phyloP scores from a whole-genome alignment of 2,797 vertebrate species.

The Pseudochirops corinnae region DNA sequence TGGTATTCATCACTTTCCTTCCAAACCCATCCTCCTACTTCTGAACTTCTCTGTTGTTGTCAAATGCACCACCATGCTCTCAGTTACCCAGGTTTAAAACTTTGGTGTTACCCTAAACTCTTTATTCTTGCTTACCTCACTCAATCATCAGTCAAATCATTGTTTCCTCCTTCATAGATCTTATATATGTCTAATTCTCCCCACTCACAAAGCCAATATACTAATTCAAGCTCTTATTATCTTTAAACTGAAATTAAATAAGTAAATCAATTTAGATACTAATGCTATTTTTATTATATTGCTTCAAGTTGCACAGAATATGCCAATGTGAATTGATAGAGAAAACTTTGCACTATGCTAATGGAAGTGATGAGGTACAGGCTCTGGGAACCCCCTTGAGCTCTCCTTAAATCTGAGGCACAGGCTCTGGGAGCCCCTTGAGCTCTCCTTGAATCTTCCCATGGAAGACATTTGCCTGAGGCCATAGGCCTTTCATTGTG shows the following conservation, averaged over 20 bases:
- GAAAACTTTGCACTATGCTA: background rate
- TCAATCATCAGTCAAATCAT: background rate
- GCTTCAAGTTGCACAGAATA: background rate
- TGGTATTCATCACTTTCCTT: background rate
- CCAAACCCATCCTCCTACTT: background rate
- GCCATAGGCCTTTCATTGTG: no score
- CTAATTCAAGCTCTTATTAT: background rate
- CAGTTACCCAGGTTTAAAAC: background rate
- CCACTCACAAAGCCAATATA: background rate
- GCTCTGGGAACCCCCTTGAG: no score
- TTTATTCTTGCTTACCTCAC: background rate
- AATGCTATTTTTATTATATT: background rate
- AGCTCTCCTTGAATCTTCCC: no score
- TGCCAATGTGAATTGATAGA: background rate
- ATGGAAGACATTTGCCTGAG: no score
- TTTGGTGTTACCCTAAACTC: background rate
- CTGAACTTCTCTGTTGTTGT: background rate
- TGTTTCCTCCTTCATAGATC: background rate
- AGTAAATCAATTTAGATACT: background rate
- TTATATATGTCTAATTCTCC: background rate
- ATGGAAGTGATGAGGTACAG: no score
- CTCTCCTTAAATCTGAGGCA: no score
- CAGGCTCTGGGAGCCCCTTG: no score
- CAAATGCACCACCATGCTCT: background rate
- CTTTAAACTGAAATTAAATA: background rate